Conservation (phyloP, 2,113 vertebrate species). For the Mixornis gularis region DNA sequence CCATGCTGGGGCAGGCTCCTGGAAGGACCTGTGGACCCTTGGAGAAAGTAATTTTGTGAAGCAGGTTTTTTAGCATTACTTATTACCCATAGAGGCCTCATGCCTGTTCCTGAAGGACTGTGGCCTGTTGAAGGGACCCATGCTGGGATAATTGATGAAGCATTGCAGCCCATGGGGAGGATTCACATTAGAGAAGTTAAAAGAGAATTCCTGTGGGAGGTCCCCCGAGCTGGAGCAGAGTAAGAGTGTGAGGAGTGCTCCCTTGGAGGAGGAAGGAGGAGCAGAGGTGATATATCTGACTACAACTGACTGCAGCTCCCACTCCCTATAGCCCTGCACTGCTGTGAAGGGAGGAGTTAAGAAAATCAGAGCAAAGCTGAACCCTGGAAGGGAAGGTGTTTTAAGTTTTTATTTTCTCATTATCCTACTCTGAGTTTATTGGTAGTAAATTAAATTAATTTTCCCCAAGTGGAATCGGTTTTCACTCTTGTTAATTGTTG, state of each 20-base stretch:
- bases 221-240: neutral
- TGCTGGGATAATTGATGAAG: no score
- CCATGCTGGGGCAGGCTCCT: neutral
- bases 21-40: neutral
- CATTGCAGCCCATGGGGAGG: neutral
- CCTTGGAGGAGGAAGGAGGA: neutral
- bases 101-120: fast-evolving
- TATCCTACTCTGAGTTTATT: neutral
- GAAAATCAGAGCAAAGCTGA: neutral
- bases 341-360: neutral
- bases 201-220: neutral
- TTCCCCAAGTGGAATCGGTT: neutral
- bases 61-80: no score
- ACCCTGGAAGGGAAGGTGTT: neutral
- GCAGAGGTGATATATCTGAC: neutral
- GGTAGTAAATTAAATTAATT: neutral
- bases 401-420: neutral
- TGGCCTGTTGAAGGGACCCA: neutral
- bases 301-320: neutral
- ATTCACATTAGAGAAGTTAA: neutral
- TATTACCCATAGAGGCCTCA: fast-evolving
- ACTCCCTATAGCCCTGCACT: fast-evolving
- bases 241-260: neutral
- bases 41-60: neutral
- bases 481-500: neutral